Conservation (phyloP, 2,888 invertebrate genomes). For the Meloe dianella region DNA sequence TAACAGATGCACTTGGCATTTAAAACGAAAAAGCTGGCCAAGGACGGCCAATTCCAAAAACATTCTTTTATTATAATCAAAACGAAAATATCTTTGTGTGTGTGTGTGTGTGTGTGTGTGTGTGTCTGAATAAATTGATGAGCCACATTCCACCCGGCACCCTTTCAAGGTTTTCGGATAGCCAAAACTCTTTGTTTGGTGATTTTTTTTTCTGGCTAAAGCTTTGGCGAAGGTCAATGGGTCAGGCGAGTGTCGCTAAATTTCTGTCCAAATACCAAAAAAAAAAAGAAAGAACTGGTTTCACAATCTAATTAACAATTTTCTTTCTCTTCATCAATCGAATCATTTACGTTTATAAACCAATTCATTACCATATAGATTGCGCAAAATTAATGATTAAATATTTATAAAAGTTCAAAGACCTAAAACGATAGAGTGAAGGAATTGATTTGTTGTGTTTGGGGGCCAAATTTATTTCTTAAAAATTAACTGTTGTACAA, state of each 20-base stretch:
- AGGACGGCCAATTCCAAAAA: slow-evolving; percentile 1
- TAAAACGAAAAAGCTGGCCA: neutral
- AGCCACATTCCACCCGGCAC: neutral
- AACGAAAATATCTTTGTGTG: neutral
- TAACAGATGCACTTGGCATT: neutral
- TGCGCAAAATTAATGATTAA: slow-evolving; percentile 1
- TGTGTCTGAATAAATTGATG: neutral
- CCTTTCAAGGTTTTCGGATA: neutral
- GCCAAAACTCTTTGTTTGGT: too few relatives aligned
- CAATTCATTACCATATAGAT: neutral
- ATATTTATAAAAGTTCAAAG: slow-evolving; percentile 5
- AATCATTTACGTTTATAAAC: too few relatives aligned
- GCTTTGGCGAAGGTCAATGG: slow-evolving; percentile 24
- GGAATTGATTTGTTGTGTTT: neutral
- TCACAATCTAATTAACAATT: neutral
- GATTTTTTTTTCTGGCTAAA: neutral
- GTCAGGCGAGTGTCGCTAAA: slow-evolving; percentile 20
- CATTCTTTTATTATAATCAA: neutral
- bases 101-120: too few relatives aligned
- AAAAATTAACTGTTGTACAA: slow-evolving; percentile 9
- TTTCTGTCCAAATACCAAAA: neutral
- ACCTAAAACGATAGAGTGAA: neutral
- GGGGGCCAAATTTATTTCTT: neutral
- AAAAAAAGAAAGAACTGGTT: too few relatives aligned
- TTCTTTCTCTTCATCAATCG: too few relatives aligned